Percentiles rank a stretch among this genome's conserved stretches.
Conservation (phyloP, 2,113 vertebrate species). For the Psittacara wagleri region DNA sequence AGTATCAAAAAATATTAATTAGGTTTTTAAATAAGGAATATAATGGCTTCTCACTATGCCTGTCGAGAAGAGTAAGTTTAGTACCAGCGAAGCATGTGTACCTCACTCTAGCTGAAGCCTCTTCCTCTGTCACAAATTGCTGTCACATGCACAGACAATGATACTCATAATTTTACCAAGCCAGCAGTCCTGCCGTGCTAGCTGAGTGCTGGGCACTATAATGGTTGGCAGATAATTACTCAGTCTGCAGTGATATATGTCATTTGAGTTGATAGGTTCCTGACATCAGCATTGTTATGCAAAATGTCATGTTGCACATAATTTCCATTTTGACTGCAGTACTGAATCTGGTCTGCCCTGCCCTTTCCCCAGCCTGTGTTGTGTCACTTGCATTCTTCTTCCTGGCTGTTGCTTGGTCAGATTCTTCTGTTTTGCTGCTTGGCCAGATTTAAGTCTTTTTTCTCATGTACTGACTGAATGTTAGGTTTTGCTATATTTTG, state of each 20-base stretch:
- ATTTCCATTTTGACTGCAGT: conserved; percentile 7
- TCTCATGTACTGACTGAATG: not conserved
- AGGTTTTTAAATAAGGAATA: not conserved
- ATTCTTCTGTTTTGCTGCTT: not conserved
- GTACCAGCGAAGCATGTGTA: not conserved
- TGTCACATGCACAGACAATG: not conserved
- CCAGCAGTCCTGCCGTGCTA: not conserved
- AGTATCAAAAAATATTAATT: not conserved
- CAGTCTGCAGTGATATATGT: not conserved
- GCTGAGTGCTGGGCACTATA: not conserved
- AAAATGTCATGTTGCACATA: not conserved
- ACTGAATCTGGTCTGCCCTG: not conserved
- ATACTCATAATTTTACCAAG: not conserved
- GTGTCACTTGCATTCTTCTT: not conserved
- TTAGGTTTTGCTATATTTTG: not conserved
- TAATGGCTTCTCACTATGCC: not conserved
- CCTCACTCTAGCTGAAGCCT: not conserved
- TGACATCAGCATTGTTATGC: conserved; percentile 30
- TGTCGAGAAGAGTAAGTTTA: not conserved
- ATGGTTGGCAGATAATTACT: conserved; percentile 8
- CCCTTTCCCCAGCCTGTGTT: not conserved
- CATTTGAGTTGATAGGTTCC: not conserved
- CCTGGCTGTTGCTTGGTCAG: not conserved
- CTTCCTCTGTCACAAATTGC: not conserved
- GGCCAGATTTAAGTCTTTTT: not conserved